Conservation (phyloP, 2,113 vertebrate species). For the Microtus pennsylvanicus region DNA sequence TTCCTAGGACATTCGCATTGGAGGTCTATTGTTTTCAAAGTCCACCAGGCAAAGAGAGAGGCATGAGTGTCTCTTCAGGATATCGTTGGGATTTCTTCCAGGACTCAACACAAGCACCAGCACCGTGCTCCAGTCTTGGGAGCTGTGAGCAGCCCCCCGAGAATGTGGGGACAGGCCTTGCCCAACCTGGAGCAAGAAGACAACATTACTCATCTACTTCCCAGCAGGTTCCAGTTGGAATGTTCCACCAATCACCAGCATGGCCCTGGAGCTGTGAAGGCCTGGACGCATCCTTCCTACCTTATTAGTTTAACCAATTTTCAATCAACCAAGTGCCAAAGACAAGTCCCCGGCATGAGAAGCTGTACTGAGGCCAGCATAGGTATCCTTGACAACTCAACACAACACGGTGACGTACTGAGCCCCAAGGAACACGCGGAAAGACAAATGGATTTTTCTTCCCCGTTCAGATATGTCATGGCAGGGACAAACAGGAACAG, state of each 20-base stretch:
- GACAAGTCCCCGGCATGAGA: conserved; percentile 77
- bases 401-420: conserved; percentile 60
- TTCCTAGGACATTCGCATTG: neutral
- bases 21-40: neutral
- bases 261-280: conserved; percentile 56
- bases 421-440: conserved; percentile 35
- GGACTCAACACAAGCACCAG: neutral
- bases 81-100: neutral
- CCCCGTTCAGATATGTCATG: conserved; percentile 11
- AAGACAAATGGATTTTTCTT: conserved; percentile 49
- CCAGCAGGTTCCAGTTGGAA: neutral
- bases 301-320: conserved; percentile 69
- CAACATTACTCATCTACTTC: neutral
- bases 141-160: fast-evolving
- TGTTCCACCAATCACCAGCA: neutral
- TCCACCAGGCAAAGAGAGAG: neutral
- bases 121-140: neutral
- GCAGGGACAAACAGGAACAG: conserved; percentile 62
- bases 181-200: neutral
- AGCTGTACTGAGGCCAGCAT: conserved; percentile 63
- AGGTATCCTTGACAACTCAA: conserved; percentile 65
- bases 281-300: conserved; percentile 48
- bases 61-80: neutral
- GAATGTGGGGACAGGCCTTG: neutral
- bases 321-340: conserved; percentile 76